Base-by-base conservation (phyloP, 1,140 invertebrate genomes). In the Vollenhovia emeryi region DNA sequence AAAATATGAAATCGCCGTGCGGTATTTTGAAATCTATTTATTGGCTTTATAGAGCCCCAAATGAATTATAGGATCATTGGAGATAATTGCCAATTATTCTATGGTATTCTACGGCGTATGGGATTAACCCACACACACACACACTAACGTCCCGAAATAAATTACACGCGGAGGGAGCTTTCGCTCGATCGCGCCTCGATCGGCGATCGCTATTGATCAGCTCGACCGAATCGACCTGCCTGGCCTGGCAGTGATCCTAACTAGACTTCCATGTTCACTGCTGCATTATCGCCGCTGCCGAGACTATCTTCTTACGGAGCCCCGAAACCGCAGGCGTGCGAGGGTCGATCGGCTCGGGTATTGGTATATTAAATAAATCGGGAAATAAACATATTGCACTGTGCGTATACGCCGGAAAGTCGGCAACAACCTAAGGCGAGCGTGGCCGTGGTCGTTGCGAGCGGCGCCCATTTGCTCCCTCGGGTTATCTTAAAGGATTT, bases 401-500 rank as follows among this genome's bases (percentile, higher is more conserved):
- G 15, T 11, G n/a, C 24, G 50, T 40, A 55, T 21, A 43, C 24
- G 30, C 9, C 18, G 50, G 50, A 30, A 57, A 45, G 36, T 21
- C 24, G 30, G 24, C 64, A 43, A 71, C 64, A 80, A 18, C 18
- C 45, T 68, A 40, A 71, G 48, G 50, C 64, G 13, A 71, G 68
- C 45, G 43, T 50, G 33, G 33, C 30, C 43, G 36, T 24, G 50
- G 24, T 71, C 59, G 64, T 69, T 80, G 45, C 43, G 50, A 21
- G 84, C 84, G 43, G 55, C 52, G 45, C 33, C 27, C 30, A 86
- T 82, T 82, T 82, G 43, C 84, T 82, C 55, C 36, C 66, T 57
- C 40, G 40, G 52, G 24, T 86, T 86, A 86, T 86, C 84, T 82
- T 73, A 86, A 86, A 45, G 76, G 66, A 82, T 82, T 86, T 86